A percentile compares a stretch with the other conserved stretches of the same genome.
phyloP scores from a whole-genome alignment of 2,113 vertebrate genomes.

The Athene noctua region DNA sequence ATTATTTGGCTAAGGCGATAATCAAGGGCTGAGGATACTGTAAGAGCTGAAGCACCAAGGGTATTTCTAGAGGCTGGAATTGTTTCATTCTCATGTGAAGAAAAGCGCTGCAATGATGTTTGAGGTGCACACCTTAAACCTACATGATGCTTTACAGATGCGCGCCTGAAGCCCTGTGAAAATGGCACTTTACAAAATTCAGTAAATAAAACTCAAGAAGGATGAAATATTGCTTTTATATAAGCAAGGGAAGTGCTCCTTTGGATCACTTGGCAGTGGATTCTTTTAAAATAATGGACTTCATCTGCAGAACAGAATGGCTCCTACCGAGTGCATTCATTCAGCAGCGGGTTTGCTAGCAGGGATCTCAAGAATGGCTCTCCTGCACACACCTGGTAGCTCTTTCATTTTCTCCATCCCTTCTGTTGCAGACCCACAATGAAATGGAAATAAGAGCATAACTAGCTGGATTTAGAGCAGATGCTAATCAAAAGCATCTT shows the following conservation, averaged over 20 bases:
- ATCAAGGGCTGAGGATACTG: neutral
- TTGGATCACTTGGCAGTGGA: neutral
- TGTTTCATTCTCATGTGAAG: neutral
- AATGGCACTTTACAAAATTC: neutral
- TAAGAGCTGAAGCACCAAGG: neutral
- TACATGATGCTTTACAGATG: rapidly evolving
- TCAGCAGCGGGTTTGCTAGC: neutral
- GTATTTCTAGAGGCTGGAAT: neutral
- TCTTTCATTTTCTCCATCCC: neutral
- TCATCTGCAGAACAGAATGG: constrained; percentile 5
- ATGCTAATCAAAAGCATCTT: neutral
- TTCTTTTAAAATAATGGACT: constrained; percentile 34
- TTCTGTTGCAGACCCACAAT: neutral
- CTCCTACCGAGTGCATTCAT: neutral
- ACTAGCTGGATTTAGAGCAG: neutral
- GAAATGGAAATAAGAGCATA: neutral
- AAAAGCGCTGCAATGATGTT: neutral
- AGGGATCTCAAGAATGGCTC: neutral
- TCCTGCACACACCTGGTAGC: neutral
- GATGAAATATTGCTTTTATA: neutral
- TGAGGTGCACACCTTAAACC: neutral
- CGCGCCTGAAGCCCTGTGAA: rapidly evolving
- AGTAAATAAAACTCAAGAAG: neutral
- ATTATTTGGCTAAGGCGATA: neutral
- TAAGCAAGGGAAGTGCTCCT: neutral